Evolutionary conservation across 2,113 vertebrate species (phyloP), one percentile per base, ranked within the genome.

Genomic region (Heptranchias perlo): DNA sequence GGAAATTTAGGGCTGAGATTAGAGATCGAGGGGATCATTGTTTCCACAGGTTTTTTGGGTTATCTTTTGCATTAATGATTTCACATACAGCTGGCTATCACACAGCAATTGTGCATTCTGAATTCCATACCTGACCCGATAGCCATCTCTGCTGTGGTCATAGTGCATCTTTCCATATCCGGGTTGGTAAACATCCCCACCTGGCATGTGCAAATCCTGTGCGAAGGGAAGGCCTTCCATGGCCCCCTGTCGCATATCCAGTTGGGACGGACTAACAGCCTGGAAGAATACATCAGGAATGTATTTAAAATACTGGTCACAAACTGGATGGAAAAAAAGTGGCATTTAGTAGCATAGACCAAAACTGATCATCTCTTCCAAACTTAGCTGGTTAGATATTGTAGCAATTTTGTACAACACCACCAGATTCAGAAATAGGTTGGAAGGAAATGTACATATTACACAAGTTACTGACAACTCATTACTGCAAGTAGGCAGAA

Each of bases 181-280:
- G 47, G 98, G 97, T 96, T 99, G 99, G 97, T 98, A 99, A 96
- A 98, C 97, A 87, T 97, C 98, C 94, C 98, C 98, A 95, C 98
- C 97, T 96, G 98, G 98, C 64, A 98, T 96, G 95, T 98, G 98
- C 39, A 99, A 97, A 96, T 99, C 99, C 96, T 99, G 99, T 76
- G 99, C 98, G 31, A 98, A 97, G 0, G 98, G 96, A 93, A 99
- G 97, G 0, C 98, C 98, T 96, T 99, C 99, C 96, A 99, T 96
- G 0, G 98, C 98, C n/a, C 98, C 98, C 31, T 98, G 98, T 96
- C 98, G 98, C 92, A 99, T 96, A 95, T 98, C 98, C 96, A 99
- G 97, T 10, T 97, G 97, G 35, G 97, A 96, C 0, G 97, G 97
- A 69, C 47, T 95, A 69, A 69, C 47, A 95, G 44, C 94, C 94